phyloP scores from a whole-genome alignment of 2,888 invertebrate species.

The Eupithecia tripunctaria region DNA sequence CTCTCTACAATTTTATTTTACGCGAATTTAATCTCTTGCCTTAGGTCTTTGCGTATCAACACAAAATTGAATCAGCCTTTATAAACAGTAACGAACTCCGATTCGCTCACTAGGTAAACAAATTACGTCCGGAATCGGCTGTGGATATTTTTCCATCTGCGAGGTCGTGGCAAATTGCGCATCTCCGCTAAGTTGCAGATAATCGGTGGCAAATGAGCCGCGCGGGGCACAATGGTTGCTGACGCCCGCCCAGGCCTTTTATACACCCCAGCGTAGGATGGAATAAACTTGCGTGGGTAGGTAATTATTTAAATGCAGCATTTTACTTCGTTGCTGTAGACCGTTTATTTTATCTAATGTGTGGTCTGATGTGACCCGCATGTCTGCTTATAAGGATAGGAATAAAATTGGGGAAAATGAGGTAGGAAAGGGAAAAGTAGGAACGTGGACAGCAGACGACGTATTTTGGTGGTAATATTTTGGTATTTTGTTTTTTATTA shows the following conservation, averaged over 20 bases:
- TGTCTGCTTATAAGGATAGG: neutral
- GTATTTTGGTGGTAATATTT: no score
- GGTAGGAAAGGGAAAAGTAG: neutral
- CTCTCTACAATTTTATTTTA: neutral
- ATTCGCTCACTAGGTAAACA: neutral
- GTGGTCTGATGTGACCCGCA: neutral
- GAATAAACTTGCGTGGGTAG: neutral
- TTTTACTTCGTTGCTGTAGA: neutral
- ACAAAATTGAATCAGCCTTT: neutral
- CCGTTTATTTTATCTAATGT: neutral
- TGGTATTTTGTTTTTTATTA: no score
- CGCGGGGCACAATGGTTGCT: constrained; percentile 16
- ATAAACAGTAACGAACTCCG: neutral
- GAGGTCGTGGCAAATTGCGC: constrained; percentile 48
- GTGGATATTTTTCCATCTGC: constrained; percentile 10
- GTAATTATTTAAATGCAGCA: neutral
- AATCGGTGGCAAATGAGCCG: constrained; percentile 58
- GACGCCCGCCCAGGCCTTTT: constrained; percentile 19
- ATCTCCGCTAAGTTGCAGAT: constrained; percentile 55
- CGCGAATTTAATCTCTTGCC: neutral
- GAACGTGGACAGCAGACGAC: neutral
- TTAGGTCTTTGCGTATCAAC: neutral
- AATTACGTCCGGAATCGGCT: neutral
- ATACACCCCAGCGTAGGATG: neutral
- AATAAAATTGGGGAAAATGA: no score